Evolutionary conservation across 2,888 invertebrate genomes (phyloP).

Genomic region (Adela reaumurella): DNA sequence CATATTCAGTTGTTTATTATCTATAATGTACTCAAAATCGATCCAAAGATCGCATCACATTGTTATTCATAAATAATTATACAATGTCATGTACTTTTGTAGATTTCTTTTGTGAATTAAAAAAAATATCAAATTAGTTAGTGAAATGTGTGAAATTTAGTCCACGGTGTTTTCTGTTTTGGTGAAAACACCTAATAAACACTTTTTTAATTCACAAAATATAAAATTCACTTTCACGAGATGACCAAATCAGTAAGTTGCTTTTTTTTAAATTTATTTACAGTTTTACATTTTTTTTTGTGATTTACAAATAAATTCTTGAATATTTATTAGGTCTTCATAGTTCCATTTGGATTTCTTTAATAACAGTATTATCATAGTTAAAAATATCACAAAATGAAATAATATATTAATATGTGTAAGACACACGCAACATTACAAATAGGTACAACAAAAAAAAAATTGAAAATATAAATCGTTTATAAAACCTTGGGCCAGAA

Average conservation of each 20-base stretch:
- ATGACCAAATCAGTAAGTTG: constrained; percentile 45
- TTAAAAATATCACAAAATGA: constrained; percentile 60
- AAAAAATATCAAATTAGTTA: constrained; percentile 33
- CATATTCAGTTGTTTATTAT: constrained; percentile 71
- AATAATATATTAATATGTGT: constrained; percentile 55
- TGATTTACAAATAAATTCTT: constrained; percentile 59
- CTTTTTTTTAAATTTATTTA: constrained; percentile 55
- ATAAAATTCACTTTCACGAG: constrained; percentile 29
- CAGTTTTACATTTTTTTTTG: constrained; percentile 57
- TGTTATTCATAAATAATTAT: constrained; percentile 63
- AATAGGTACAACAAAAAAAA: constrained; percentile 58
- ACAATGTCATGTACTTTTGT: constrained; percentile 59
- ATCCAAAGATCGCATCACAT: constrained; percentile 71
- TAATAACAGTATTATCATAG: constrained; percentile 58
- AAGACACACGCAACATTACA: constrained; percentile 58
- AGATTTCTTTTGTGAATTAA: constrained; percentile 50
- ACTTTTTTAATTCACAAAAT: neutral
- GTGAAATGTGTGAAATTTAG: neutral
- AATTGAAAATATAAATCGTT: constrained; percentile 54
- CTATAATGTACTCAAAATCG: constrained; percentile 74
- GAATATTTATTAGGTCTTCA: constrained; percentile 57
- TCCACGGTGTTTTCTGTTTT: neutral
- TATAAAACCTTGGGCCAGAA: constrained; percentile 53
- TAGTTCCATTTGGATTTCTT: constrained; percentile 48
- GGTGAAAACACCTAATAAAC: neutral